Conservation (phyloP, 2,888 invertebrate genomes). For the Hypselothyrea guttata region DNA sequence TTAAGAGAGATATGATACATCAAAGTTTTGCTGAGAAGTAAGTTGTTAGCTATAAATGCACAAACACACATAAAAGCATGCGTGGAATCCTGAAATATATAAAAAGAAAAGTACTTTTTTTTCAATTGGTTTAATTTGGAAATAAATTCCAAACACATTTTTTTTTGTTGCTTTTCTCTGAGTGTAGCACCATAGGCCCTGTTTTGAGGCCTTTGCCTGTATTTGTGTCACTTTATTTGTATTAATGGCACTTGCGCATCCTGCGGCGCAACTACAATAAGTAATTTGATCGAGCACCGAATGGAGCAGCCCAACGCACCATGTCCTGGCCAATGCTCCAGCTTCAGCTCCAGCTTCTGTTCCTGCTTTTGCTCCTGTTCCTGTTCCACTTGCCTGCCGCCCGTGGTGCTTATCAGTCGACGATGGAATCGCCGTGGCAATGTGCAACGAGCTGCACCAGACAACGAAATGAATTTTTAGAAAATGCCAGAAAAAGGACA, state of each 20-base stretch:
- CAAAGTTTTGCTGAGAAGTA: too few relatives aligned
- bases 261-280: conserved; percentile 73
- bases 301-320: conserved; percentile 25
- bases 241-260: conserved; percentile 76
- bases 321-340: conserved; percentile 6
- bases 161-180: background rate
- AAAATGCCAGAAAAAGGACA: conserved; percentile 1
- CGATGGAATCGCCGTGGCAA: conserved; percentile 50
- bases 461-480: conserved; percentile 62
- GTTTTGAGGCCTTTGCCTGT: conserved; percentile 21
- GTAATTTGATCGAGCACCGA: conserved; percentile 73
- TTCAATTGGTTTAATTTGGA: too few relatives aligned
- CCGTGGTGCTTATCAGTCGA: conserved; percentile 21
- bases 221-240: conserved; percentile 76
- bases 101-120: too few relatives aligned
- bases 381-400: background rate
- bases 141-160: too few relatives aligned
- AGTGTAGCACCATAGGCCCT: background rate
- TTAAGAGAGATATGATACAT: too few relatives aligned
- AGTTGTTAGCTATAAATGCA: too few relatives aligned
- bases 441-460: conserved; percentile 54
- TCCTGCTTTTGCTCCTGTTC: too few relatives aligned
- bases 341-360: too few relatives aligned
- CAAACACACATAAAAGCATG: too few relatives aligned
- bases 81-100: too few relatives aligned